Base-by-base conservation (phyloP, 2,113 vertebrate genomes). In the Jaculus jaculus region DNA sequence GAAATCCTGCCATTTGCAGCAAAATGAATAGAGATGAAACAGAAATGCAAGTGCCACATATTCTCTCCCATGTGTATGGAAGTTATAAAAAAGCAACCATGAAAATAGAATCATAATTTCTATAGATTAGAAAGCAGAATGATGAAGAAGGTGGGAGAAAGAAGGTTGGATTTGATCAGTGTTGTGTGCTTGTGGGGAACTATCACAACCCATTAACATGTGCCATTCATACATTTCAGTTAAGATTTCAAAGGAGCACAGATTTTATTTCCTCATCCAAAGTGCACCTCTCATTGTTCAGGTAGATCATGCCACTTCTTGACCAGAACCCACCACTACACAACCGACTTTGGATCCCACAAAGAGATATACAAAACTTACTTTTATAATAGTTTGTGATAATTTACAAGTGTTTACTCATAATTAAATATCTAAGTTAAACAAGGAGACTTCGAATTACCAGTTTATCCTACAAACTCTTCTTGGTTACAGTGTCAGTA, bases 261-360 rank as follows among this genome's bases (percentile, higher is more conserved):
- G n/a, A 28, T 91, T 91, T 86, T 81, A 69, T 85, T 61, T 80
- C 24, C 51, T 89, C 84, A 10, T 66, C 90, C 32, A 21, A 58
- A 84, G 5, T 11, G 37, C 32, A 28, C 7, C 28, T 72, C 73
- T 73, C 60, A 30, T 60, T 73, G 28, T 93, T 86, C 34, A 26
- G 72, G 32, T n/a, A 32, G 26, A 37, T 81, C 26, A 20, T n/a
- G 11, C 37, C 26, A 84, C 28, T 92, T 87, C 84, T 91, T 92
- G 26, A 69, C 23, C 30, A 90, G 69, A 90, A 73, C 71, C 32
- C 23, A 60, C 32, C 80, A 77, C 69, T 80, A 72, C 82, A 78
- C 68, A n/a, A 87, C n/a, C n/a, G 4, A 17, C 9, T 95, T 85
- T 87, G 51, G 24, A 47, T 39, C 37, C 39, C 39, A 89, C 28